Percentiles rank a stretch among this genome's conserved stretches.
These are phyloP conservation scores for Montipora capitata DNA, from an alignment of 92 coral and sea anemone genomes.

Conservation along the genomic window DNA sequence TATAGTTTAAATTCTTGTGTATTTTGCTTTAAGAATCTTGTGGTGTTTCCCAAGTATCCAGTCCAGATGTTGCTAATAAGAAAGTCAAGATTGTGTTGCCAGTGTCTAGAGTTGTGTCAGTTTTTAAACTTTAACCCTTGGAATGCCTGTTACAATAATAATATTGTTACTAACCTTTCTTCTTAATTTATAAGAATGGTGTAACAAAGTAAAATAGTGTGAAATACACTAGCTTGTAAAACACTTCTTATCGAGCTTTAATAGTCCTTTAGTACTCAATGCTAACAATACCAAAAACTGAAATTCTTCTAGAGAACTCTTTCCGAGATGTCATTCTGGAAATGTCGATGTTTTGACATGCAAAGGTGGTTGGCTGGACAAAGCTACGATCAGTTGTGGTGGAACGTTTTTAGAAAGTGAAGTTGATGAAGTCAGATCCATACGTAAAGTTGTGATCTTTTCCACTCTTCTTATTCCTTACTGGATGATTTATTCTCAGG, in stretches of 20 bases:
- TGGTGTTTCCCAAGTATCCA: no score
- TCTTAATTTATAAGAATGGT: no score
- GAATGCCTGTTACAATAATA: no score
- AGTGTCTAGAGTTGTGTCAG: no score
- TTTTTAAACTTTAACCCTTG: no score
- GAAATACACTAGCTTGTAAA: not conserved
- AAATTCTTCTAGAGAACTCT: constrained; percentile 23
- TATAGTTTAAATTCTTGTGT: no score
- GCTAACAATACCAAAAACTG: not conserved
- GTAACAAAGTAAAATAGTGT: no score
- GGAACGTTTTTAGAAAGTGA: constrained; percentile 96
- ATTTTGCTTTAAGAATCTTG: no score
- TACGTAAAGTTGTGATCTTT: constrained; percentile 82
- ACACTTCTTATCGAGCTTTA: not conserved
- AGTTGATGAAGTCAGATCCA: constrained; percentile 85
- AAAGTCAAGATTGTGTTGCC: no score
- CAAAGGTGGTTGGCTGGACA: constrained; percentile 78
- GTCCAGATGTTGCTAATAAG: no score
- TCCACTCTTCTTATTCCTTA: constrained; percentile 89
- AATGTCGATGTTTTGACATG: not conserved
- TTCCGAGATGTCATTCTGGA: constrained; percentile 28
- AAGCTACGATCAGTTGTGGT: constrained; percentile 85
- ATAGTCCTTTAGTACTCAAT: no score
- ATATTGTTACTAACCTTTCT: no score
- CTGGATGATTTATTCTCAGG: constrained; percentile 97